These are phyloP conservation scores for Drosophila azteca DNA, from an alignment of 1,140 invertebrate genomes.

Conservation along the genomic window DNA sequence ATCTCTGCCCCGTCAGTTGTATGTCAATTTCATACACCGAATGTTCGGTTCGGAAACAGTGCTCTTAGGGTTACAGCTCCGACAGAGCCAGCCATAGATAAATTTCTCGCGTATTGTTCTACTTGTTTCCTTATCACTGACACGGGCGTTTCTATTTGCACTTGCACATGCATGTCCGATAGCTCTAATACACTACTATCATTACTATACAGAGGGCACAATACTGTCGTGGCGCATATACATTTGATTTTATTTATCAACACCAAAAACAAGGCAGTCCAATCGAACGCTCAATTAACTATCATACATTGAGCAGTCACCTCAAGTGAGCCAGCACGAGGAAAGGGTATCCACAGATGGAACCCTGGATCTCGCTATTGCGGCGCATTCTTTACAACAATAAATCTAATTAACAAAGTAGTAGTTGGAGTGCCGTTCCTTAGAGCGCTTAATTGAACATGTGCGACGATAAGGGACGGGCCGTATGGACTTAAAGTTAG, in stretches of 20 bases:
- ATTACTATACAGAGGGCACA: background rate
- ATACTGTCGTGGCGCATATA: too few relatives aligned
- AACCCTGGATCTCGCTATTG: background rate
- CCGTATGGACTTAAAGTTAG: constrained; percentile 6
- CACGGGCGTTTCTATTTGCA: constrained; percentile 34
- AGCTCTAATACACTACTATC: constrained; percentile 10
- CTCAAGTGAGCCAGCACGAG: too few relatives aligned
- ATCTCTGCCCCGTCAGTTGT: background rate
- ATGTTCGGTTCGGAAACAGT: constrained; percentile 1
- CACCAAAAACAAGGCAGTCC: too few relatives aligned
- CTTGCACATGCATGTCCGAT: background rate
- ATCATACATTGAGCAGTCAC: background rate
- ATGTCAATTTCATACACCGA: constrained; percentile 20
- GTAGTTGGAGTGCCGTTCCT: constrained; percentile 38
- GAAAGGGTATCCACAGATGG: constrained; percentile 21
- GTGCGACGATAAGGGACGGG: constrained; percentile 56
- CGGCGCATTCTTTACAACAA: constrained; percentile 8
- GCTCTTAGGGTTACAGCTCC: constrained; percentile 20
- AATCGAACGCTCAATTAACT: too few relatives aligned
- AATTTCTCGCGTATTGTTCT: constrained; percentile 28
- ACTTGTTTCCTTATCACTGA: constrained; percentile 46
- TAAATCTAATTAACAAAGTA: constrained; percentile 63
- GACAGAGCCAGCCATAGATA: constrained; percentile 30
- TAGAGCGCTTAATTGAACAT: constrained; percentile 57
- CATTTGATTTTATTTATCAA: too few relatives aligned